These are phyloP conservation scores for Terrapene triunguis DNA, from an alignment of 2,113 vertebrate species.

Conservation along the genomic window DNA sequence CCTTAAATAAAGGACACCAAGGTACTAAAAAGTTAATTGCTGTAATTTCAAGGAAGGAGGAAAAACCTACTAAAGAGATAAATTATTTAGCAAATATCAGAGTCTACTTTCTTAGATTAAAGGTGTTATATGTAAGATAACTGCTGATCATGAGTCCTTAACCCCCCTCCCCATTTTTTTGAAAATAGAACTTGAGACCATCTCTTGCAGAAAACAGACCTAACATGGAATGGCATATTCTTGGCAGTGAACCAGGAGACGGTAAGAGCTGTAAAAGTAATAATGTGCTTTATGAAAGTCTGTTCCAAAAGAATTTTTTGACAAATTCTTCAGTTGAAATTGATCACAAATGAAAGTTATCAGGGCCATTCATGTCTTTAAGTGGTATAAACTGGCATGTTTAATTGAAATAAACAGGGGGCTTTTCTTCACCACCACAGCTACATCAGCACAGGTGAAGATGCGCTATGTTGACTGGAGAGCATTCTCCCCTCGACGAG, in stretches of 20 bases:
- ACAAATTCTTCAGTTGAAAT: constrained; percentile 57
- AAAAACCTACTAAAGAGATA: background rate
- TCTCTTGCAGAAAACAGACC: constrained; percentile 49
- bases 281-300: constrained; percentile 18
- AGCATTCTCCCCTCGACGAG: too few species aligned
- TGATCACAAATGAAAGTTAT: constrained; percentile 66
- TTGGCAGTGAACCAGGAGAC: constrained; percentile 45
- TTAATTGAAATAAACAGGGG: constrained; percentile 48
- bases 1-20: background rate
- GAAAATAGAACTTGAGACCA: background rate
- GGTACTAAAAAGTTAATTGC: background rate
- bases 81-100: background rate
- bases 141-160: background rate
- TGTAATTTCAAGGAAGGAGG: background rate
- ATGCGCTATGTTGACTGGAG: too few species aligned
- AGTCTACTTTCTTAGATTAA: background rate
- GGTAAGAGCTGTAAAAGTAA: constrained; percentile 57
- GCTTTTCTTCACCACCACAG: too few species aligned
- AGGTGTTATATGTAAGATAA: background rate
- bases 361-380: constrained; percentile 55
- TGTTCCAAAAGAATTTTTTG: constrained; percentile 65
- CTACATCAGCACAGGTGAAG: too few species aligned
- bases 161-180: background rate
- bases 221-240: constrained; percentile 57
- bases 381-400: constrained; percentile 58